Conservation (phyloP, 2,888 invertebrate species). For the Steromphala cineraria region DNA sequence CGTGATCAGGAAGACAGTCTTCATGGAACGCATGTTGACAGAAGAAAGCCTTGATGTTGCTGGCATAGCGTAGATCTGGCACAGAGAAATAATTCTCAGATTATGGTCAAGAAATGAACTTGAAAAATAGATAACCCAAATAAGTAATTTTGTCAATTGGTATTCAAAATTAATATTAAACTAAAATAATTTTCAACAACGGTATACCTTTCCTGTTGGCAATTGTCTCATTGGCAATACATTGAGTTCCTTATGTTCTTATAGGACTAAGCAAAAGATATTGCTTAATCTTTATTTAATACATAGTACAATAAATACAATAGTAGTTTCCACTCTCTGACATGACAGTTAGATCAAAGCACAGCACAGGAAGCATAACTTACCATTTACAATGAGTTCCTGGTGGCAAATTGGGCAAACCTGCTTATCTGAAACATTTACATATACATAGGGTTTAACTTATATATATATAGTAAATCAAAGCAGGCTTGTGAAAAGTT, state of each 20-base stretch:
- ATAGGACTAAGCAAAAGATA: too few relatives aligned
- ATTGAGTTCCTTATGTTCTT: too few relatives aligned
- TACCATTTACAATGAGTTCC: conserved; percentile 84
- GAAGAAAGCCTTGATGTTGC: conserved; percentile 87
- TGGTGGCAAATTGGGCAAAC: conserved; percentile 88
- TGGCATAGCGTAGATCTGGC: conserved; percentile 82
- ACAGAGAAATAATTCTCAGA: conserved; percentile 21
- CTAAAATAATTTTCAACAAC: too few relatives aligned
- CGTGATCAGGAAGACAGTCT: conserved; percentile 82
- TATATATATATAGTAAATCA: too few relatives aligned
- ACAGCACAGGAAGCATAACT: conserved; percentile 28
- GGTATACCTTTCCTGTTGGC: too few relatives aligned
- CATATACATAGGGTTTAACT: not conserved
- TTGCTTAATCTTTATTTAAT: too few relatives aligned
- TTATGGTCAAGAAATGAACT: not conserved
- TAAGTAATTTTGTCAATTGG: not conserved
- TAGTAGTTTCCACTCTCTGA: too few relatives aligned
- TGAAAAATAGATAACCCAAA: not conserved
- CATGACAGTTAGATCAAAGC: too few relatives aligned
- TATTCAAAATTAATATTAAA: too few relatives aligned
- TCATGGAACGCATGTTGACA: conserved; percentile 93
- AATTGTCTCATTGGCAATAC: too few relatives aligned
- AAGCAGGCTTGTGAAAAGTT: too few relatives aligned
- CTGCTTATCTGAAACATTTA: conserved; percentile 80
- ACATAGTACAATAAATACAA: too few relatives aligned